phyloP scores from a whole-genome alignment of 2,797 vertebrate genomes.

The Leucoraja ocellata region DNA sequence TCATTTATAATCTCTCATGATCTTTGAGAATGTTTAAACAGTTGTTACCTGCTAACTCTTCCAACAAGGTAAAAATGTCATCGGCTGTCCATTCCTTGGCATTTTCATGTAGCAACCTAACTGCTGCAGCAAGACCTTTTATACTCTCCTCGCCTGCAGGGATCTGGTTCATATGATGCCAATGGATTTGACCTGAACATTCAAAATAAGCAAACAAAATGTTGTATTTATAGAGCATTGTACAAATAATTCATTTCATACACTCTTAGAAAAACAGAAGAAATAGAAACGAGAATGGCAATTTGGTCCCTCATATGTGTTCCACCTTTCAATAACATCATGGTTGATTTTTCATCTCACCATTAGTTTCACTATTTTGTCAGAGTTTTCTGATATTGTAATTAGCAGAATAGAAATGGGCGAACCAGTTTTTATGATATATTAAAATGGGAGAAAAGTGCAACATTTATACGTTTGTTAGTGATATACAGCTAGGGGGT shows the following conservation, averaged over 20 bases:
- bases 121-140: constrained; percentile 68
- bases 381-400: too few relatives aligned
- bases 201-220: constrained; percentile 39
- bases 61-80: constrained; percentile 70
- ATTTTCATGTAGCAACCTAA: constrained; percentile 65
- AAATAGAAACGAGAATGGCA: too few relatives aligned
- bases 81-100: constrained; percentile 65
- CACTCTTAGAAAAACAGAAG: not conserved
- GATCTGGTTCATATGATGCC: constrained; percentile 68
- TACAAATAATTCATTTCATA: not conserved
- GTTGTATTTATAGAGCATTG: not conserved
- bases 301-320: too few relatives aligned
- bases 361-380: too few relatives aligned
- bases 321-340: too few relatives aligned
- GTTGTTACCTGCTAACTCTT: constrained; percentile 74
- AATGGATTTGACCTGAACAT: constrained; percentile 65
- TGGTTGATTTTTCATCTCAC: too few relatives aligned
- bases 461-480: too few relatives aligned
- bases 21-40: not conserved
- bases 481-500: too few relatives aligned
- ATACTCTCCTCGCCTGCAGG: constrained; percentile 63
- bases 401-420: too few relatives aligned
- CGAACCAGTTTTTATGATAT: too few relatives aligned
- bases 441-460: too few relatives aligned
- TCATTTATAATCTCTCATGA: not conserved